Evolutionary conservation across 2,113 vertebrate species (phyloP).

Genomic region (Eupsittula cactorum): DNA sequence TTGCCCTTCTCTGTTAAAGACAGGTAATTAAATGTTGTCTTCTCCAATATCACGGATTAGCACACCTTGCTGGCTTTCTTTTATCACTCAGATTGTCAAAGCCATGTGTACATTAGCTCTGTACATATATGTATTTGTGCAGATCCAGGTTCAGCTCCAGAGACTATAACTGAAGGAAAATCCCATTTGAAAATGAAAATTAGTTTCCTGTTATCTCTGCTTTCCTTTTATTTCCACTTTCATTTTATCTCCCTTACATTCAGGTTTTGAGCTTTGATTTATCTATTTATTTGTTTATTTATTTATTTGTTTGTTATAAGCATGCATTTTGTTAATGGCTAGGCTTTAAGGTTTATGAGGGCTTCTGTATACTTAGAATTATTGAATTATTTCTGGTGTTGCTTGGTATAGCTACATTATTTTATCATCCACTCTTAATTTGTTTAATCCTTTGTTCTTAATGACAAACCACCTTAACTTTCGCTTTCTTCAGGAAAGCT

Average conservation of each 20-base stretch:
- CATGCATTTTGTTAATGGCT: not conserved
- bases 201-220: not conserved
- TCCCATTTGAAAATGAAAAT: not conserved
- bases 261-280: not conserved
- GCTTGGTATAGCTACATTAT: not conserved
- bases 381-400: not conserved
- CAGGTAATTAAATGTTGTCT: not conserved
- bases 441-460: not conserved
- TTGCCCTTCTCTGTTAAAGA: not conserved
- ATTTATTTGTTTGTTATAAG: not conserved
- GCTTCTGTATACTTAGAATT: not conserved
- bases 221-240: slow-evolving; percentile 1
- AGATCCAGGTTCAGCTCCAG: not conserved
- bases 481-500: not conserved
- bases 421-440: not conserved
- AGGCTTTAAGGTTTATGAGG: not conserved
- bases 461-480: not conserved
- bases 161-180: not conserved
- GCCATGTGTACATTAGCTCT: not conserved
- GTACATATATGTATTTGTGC: not conserved
- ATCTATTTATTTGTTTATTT: not conserved
- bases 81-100: not conserved
- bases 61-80: not conserved
- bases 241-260: not conserved
- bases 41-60: not conserved